Percentiles rank a stretch among this genome's conserved stretches.
These are phyloP conservation scores for Triops cancriformis DNA, from an alignment of 1,140 invertebrate genomes.

Conservation along the genomic window DNA sequence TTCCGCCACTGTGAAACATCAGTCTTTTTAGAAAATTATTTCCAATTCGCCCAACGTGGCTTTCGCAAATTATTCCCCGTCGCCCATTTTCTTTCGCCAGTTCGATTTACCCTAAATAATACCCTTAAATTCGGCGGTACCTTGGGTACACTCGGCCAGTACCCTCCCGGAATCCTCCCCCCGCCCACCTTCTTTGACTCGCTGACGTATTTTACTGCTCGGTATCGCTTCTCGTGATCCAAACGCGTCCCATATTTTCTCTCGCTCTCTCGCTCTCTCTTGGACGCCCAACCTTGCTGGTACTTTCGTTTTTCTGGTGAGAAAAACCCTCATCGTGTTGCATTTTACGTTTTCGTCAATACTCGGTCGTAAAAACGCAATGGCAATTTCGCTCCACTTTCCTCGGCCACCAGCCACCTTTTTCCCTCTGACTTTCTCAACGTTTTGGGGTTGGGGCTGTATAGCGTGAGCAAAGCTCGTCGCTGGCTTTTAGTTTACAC, in stretches of 20 bases:
- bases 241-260: background rate
- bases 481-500: too few species aligned
- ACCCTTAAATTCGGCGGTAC: too few species aligned
- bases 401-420: background rate
- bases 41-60: background rate
- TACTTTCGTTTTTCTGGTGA: background rate
- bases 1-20: constrained; percentile 71
- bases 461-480: too few species aligned
- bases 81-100: too few species aligned
- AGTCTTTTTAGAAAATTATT: background rate
- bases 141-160: too few species aligned
- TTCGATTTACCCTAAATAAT: too few species aligned
- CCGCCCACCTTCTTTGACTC: background rate
- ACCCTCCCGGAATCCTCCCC: background rate
- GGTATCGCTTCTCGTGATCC: background rate
- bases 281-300: background rate
- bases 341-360: constrained; percentile 6
- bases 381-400: background rate
- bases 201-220: background rate
- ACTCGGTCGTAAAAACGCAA: background rate
- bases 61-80: too few species aligned
- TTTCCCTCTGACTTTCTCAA: background rate
- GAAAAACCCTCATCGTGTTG: background rate
- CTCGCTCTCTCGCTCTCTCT: too few species aligned
- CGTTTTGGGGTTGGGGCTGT: too few species aligned